These are phyloP conservation scores for Meloidogyne exigua DNA, from an alignment of 1,140 invertebrate genomes.

Conservation along the genomic window DNA sequence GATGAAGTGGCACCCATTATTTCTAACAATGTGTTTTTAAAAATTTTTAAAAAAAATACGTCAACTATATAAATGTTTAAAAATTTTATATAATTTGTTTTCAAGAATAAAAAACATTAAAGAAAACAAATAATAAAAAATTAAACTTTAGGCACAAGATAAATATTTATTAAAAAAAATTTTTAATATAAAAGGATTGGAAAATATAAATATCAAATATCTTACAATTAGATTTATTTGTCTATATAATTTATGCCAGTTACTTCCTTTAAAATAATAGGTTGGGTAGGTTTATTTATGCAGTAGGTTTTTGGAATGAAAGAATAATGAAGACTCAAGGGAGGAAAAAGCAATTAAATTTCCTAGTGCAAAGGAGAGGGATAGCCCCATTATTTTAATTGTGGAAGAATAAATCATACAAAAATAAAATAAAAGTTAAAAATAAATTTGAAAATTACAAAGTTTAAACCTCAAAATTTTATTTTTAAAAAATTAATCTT, in stretches of 20 bases:
- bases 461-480: too few species aligned
- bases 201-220: neutral
- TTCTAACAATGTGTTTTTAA: neutral
- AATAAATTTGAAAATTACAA: too few species aligned
- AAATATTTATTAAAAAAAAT: too few species aligned
- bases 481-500: too few species aligned
- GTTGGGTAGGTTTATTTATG: neutral
- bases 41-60: neutral
- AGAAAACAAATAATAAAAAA: too few species aligned
- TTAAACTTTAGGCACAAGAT: too few species aligned
- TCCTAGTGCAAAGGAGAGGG: neutral
- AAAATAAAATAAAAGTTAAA: too few species aligned
- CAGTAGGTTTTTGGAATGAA: slow-evolving; percentile 4
- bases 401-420: neutral
- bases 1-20: slow-evolving; percentile 25
- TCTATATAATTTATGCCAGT: neutral
- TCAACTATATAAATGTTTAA: neutral
- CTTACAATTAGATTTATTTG: neutral
- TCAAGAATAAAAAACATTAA: neutral
- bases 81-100: neutral
- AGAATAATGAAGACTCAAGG: slow-evolving; percentile 15
- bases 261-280: neutral
- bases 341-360: neutral
- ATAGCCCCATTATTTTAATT: neutral
- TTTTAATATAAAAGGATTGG: neutral